A percentile compares a stretch with the other conserved stretches of the same genome.
Evolutionary conservation across 2,113 vertebrate genomes (phyloP).

Genomic region (Microcebus ravelobensis): DNA sequence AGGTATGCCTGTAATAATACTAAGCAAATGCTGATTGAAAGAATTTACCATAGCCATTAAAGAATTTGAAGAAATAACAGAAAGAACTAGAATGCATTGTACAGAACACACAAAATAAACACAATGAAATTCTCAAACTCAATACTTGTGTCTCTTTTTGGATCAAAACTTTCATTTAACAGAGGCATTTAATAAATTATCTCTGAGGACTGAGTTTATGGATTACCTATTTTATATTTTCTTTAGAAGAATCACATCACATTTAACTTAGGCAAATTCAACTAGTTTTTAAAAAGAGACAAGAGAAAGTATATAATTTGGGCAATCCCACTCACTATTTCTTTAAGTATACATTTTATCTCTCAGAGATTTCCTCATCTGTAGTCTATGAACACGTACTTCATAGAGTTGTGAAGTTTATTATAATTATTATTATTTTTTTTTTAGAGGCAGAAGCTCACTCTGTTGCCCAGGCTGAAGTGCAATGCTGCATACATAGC

Average conservation of each 20-base stretch:
- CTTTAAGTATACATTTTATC: neutral
- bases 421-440: too few species aligned
- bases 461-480: too few species aligned
- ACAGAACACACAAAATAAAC: neutral
- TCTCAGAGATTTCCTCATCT: neutral
- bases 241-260: neutral
- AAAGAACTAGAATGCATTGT: neutral
- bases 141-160: neutral
- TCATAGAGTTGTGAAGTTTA: neutral
- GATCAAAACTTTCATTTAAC: neutral
- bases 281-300: neutral
- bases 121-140: neutral
- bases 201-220: neutral
- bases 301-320: neutral
- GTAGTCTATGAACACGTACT: neutral
- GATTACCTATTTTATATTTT: neutral
- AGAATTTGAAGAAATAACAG: constrained; percentile 11
- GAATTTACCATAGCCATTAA: neutral
- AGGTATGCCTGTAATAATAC: neutral
- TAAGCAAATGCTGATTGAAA: constrained; percentile 25
- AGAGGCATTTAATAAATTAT: constrained; percentile 7
- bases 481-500: too few species aligned
- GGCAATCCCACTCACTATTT: neutral
- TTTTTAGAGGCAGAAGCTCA: too few species aligned
- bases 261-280: constrained; percentile 24